A percentile compares a stretch with the other conserved stretches of the same genome.
These are phyloP conservation scores for Silurus asotus DNA, from an alignment of 2,113 vertebrate species.

Conservation along the genomic window DNA sequence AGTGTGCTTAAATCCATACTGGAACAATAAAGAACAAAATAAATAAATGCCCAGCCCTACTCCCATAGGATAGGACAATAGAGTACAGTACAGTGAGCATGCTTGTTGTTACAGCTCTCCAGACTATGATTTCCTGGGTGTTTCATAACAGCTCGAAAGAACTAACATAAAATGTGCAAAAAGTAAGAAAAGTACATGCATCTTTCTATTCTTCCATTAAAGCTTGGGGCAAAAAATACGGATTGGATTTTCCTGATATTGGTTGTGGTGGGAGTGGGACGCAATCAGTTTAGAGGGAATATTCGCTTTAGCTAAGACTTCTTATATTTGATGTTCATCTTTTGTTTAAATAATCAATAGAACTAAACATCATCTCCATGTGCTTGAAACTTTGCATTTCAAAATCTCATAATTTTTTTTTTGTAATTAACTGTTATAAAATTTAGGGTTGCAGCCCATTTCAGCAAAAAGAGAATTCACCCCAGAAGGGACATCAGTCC, in stretches of 20 bases:
- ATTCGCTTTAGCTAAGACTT: not conserved
- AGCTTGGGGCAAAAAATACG: not conserved
- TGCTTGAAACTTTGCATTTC: not conserved
- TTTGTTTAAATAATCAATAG: not conserved
- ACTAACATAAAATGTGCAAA: not conserved
- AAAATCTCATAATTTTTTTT: not conserved
- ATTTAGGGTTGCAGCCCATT: not conserved
- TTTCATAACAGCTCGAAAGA: not conserved
- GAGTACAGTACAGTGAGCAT: not conserved
- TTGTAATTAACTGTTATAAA: not conserved
- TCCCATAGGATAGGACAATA: not conserved
- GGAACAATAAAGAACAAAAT: not conserved
- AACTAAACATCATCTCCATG: not conserved
- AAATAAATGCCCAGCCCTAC: not conserved
- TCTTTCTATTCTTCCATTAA: not conserved
- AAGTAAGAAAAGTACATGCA: not conserved
- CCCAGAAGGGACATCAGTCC: not conserved
- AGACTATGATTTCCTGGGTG: not conserved
- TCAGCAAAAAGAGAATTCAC: not conserved
- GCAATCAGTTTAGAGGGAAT: not conserved
- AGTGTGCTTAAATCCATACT: not conserved
- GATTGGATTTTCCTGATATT: not conserved
- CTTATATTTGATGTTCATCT: not conserved
- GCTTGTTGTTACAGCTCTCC: not conserved
- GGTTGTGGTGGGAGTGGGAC: not conserved